Percentiles rank a stretch among this genome's conserved stretches.
These are phyloP conservation scores for Sapayoa aenigma DNA, from an alignment of 2,113 vertebrate genomes.

Conservation along the genomic window DNA sequence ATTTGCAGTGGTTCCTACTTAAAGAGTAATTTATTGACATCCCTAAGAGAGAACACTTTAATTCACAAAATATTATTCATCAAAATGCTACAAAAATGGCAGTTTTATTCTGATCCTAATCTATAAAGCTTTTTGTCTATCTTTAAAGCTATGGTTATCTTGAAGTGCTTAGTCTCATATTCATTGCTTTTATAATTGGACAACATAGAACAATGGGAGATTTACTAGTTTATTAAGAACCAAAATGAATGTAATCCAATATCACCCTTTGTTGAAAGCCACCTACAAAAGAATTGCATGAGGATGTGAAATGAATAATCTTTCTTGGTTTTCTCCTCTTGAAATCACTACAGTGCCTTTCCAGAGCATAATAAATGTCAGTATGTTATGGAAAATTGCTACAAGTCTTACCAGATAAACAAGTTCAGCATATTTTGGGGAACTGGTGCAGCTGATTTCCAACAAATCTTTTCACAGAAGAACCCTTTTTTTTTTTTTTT, in stretches of 20 bases:
- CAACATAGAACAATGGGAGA: conserved; percentile 73
- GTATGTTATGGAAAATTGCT: conserved; percentile 30
- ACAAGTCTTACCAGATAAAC: conserved; percentile 10
- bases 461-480: background rate
- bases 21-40: conserved; percentile 26
- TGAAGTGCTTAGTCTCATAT: conserved; percentile 70
- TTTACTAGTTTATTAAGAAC: conserved; percentile 73
- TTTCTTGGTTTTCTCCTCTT: conserved; percentile 56
- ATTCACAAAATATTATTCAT: conserved; percentile 55
- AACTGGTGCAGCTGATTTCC: background rate
- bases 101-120: conserved; percentile 66
- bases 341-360: conserved; percentile 49
- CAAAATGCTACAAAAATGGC: conserved; percentile 54
- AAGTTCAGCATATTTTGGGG: background rate
- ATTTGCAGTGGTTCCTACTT: background rate
- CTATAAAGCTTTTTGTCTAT: conserved; percentile 69
- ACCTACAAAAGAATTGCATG: conserved; percentile 68
- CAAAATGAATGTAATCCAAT: conserved; percentile 71
- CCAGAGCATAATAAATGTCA: conserved; percentile 29
- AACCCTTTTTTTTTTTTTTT: background rate
- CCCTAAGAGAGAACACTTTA: conserved; percentile 40
- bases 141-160: conserved; percentile 70
- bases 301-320: conserved; percentile 71
- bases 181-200: conserved; percentile 72
- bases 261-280: conserved; percentile 67